Conservation (phyloP, 35 echinoderm and acorn worm species). For the Ophioderma brevispina region DNA sequence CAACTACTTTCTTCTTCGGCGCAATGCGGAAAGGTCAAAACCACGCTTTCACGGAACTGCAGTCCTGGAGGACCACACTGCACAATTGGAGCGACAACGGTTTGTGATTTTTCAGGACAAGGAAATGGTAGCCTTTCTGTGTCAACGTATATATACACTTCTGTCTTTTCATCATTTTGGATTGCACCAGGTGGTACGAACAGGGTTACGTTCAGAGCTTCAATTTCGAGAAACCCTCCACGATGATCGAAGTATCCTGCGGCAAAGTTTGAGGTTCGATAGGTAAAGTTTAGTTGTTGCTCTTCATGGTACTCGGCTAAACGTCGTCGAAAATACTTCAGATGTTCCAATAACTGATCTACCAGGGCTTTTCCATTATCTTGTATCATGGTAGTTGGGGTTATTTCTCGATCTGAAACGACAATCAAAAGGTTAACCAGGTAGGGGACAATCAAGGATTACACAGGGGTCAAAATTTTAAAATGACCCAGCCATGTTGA, state of each 20-base stretch:
- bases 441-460: no score
- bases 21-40: slow-evolving; percentile 15
- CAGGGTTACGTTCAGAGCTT: not conserved
- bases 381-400: no score
- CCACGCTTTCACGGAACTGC: not conserved
- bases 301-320: not conserved
- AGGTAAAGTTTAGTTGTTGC: not conserved
- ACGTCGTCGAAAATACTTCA: not conserved
- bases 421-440: no score
- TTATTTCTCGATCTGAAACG: no score
- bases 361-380: no score
- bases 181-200: not conserved
- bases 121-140: not conserved
- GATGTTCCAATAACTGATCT: not conserved
- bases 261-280: not conserved
- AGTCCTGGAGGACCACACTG: slow-evolving; percentile 24
- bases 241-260: slow-evolving; percentile 10
- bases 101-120: not conserved
- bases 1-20: slow-evolving; percentile 19
- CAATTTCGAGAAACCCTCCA: not conserved
- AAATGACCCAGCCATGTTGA: no score
- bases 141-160: slow-evolving; percentile 10
- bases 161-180: not conserved
- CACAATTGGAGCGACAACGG: slow-evolving; percentile 13
- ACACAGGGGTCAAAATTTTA: no score